Base-by-base conservation (phyloP, 2,888 invertebrate genomes). In the Synergus japonicus region DNA sequence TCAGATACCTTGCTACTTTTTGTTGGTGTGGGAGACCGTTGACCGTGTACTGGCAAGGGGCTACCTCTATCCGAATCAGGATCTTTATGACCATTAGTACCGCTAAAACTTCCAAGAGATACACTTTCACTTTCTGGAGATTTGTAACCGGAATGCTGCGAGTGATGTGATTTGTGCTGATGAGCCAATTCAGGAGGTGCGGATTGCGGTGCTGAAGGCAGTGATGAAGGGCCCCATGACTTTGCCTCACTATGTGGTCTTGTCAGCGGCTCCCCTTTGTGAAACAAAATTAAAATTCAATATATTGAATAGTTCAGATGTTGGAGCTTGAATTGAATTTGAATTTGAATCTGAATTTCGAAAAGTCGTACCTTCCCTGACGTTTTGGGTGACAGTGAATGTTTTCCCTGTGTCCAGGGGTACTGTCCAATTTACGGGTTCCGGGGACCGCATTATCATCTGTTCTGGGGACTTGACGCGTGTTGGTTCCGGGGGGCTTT, bases 371-470 rank as follows among this genome's bases (percentile, higher is more conserved):
- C 96, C 95, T 93, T 95, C 95, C 90, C 96, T 96, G 88, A 97
- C 97, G 93, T 97, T 97, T 93, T 97, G 97, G 82, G 97, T 97
- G 88, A 97, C 97, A 64, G 97, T 97, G 93, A 97, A 97, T 63
- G 97, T 97, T 94, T 97, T 97, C 88, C 97, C 97, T 86, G 97
- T 98, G 93, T 98, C 98, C 90, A 98, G 94, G 78, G 98, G 97
- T 82, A 98, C 97, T 76, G 97, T 98, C 98, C 98, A 98, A 93
- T 97, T 97, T 88, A 98, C 98, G 77, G 98, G 98, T 93, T 98
- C 98, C 15, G 98, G 98, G 29, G 97, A 97, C 86, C 97, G 95
- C 96, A 97, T 97, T 91, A 97, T 95, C 93, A 97, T 96, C 92
- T 97, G 97, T 91, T 98, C 98, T 0, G 98, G 98, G 13, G 97